Conservation (phyloP, 2,888 invertebrate species). For the Stenoptilia bipunctidactyla region DNA sequence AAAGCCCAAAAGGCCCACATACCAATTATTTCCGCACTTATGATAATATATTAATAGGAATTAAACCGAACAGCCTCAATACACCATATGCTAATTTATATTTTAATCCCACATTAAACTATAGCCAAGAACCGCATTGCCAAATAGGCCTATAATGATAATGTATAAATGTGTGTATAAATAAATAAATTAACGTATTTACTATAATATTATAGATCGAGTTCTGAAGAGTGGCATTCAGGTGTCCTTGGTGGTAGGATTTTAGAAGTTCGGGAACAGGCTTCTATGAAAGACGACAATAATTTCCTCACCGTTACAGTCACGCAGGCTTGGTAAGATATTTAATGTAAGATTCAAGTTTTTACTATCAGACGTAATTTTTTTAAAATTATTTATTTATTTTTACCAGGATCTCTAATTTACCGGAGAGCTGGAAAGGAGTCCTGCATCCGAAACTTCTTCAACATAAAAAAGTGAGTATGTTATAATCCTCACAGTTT, state of each 20-base stretch:
- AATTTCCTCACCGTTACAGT: constrained; percentile 42
- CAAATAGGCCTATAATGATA: too few relatives aligned
- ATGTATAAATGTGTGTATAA: too few relatives aligned
- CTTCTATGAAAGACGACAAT: constrained; percentile 32
- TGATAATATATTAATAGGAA: too few relatives aligned
- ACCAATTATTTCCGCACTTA: too few relatives aligned
- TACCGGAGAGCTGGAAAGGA: constrained; percentile 49
- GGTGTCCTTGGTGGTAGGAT: constrained; percentile 44
- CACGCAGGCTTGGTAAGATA: constrained; percentile 45
- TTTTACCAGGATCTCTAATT: constrained; percentile 34
- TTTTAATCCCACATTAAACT: too few relatives aligned
- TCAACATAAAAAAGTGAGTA: constrained; percentile 33
- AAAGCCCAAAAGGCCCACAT: too few relatives aligned
- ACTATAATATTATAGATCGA: not conserved
- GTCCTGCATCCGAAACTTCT: constrained; percentile 46
- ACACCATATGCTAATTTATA: too few relatives aligned
- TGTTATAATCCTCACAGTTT: not conserved
- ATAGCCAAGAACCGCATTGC: too few relatives aligned
- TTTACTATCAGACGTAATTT: constrained; percentile 4
- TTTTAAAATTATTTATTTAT: constrained; percentile 1
- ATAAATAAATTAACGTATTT: too few relatives aligned
- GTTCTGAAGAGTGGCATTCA: constrained; percentile 56
- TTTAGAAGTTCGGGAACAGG: constrained; percentile 41
- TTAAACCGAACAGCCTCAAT: too few relatives aligned
- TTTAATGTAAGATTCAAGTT: too few relatives aligned